Percentiles rank a stretch among this genome's conserved stretches.
Evolutionary conservation across 2,797 vertebrate genomes (phyloP).

Genomic region (Peromyscus eremicus): DNA sequence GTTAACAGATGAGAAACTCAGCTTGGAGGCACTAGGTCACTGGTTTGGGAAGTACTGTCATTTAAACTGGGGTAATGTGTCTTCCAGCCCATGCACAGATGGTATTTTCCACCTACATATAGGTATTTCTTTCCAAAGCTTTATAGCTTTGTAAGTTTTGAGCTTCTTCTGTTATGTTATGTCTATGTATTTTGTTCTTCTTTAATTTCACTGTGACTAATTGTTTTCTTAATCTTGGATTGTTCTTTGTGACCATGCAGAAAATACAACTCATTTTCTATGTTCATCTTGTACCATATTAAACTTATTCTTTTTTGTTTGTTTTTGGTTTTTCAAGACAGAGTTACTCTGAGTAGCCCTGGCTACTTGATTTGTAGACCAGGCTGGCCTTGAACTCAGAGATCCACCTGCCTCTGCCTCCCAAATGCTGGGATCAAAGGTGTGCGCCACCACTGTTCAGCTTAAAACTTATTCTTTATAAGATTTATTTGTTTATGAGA

Average conservation of each 20-base stretch:
- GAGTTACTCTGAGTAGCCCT: background rate
- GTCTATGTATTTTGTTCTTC: slow-evolving; percentile 28
- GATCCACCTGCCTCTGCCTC: background rate
- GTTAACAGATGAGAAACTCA: background rate
- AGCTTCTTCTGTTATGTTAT: background rate
- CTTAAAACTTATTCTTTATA: background rate
- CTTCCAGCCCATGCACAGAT: background rate
- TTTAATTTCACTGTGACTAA: background rate
- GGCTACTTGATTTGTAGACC: background rate
- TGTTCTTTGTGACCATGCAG: background rate
- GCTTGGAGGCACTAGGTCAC: background rate
- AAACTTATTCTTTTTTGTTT: background rate
- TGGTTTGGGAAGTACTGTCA: background rate
- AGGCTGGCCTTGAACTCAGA: background rate
- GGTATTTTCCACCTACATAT: slow-evolving; percentile 7
- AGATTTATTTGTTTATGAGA: background rate
- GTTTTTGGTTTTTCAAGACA: background rate
- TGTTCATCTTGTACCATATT: background rate
- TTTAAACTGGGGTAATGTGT: background rate
- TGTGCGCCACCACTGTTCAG: background rate
- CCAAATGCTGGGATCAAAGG: background rate
- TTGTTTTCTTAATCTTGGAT: background rate
- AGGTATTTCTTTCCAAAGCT: slow-evolving; percentile 27
- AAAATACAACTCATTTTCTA: background rate
- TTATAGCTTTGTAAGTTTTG: slow-evolving; percentile 22